These are phyloP conservation scores for Diorhabda elongata DNA, from an alignment of 1,140 invertebrate species.

Conservation along the genomic window DNA sequence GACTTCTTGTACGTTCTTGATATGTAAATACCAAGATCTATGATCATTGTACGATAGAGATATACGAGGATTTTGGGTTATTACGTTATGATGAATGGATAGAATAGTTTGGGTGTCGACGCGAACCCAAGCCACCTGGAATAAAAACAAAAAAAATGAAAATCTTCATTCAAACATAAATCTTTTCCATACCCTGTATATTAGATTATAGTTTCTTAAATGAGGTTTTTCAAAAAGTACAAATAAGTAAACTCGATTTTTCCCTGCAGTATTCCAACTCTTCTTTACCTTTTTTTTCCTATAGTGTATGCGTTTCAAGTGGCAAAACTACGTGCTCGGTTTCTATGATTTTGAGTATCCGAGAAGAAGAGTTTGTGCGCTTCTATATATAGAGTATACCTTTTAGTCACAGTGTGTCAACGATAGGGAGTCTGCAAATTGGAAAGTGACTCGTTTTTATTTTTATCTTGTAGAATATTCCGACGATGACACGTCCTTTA, in stretches of 20 bases:
- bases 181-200: not conserved
- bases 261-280: not conserved
- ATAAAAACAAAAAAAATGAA: constrained; percentile 26
- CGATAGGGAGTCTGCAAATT: constrained; percentile 1
- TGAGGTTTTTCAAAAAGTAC: too few species aligned
- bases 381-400: constrained; percentile 1
- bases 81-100: constrained; percentile 84
- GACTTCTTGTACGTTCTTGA: constrained; percentile 73
- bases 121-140: constrained; percentile 83
- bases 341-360: not conserved
- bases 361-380: not conserved
- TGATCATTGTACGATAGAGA: constrained; percentile 83
- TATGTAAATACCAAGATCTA: constrained; percentile 82
- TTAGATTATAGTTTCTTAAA: not conserved
- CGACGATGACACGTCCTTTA: constrained; percentile 1
- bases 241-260: not conserved
- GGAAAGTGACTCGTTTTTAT: constrained; percentile 2
- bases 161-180: too few species aligned
- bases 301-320: not conserved
- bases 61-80: constrained; percentile 83
- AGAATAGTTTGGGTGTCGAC: constrained; percentile 89
- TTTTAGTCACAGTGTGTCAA: constrained; percentile 2
- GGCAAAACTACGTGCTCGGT: not conserved
- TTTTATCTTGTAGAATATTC: not conserved
- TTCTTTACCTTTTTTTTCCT: not conserved